These are phyloP conservation scores for Lutraria lutraria DNA, from an alignment of 2,888 invertebrate genomes.

Conservation along the genomic window DNA sequence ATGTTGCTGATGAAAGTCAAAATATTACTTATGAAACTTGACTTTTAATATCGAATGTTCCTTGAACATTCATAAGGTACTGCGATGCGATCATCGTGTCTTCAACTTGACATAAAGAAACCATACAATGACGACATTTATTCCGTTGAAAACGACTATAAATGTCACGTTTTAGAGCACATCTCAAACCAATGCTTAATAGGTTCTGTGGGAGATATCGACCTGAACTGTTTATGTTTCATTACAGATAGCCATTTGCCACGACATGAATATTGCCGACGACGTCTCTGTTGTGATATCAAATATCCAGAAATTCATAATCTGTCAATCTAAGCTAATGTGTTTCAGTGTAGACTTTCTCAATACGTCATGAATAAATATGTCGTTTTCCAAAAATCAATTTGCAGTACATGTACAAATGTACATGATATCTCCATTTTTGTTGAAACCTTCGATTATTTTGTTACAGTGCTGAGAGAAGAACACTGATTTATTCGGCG, in stretches of 20 bases:
- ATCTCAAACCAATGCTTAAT: background rate
- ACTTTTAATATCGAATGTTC: background rate
- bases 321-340: conserved; percentile 8
- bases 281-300: background rate
- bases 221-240: background rate
- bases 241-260: background rate
- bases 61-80: background rate
- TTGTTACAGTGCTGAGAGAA: background rate
- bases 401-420: background rate
- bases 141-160: background rate
- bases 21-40: no score
- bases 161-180: background rate
- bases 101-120: background rate
- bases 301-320: background rate
- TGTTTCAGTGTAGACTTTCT: background rate
- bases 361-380: background rate
- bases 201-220: background rate
- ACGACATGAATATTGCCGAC: background rate
- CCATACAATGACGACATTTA: background rate
- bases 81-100: background rate
- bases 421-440: no score
- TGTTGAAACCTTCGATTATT: background rate
- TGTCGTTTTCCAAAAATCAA: background rate
- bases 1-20: no score
- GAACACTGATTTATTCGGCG: no score